phyloP scores from a whole-genome alignment of 2,797 vertebrate species.

The Erethizon dorsatum region DNA sequence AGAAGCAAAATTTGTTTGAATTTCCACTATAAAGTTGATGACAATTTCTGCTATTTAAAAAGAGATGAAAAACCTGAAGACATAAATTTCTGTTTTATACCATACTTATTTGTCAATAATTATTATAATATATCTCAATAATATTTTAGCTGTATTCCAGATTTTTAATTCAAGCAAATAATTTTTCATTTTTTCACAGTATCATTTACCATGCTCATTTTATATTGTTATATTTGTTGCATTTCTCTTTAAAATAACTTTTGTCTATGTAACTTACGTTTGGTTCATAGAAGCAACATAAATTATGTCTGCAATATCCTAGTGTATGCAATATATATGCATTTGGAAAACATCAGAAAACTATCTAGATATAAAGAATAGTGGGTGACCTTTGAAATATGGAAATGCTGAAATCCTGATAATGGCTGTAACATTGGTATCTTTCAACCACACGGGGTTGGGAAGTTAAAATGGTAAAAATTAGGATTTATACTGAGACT shows the following conservation, averaged over 20 bases:
- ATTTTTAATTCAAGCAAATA: neutral
- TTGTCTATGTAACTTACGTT: neutral
- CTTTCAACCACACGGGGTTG: neutral
- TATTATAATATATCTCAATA: neutral
- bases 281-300: neutral
- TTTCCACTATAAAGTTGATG: neutral
- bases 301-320: neutral
- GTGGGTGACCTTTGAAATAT: neutral
- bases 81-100: neutral
- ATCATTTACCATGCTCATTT: neutral
- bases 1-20: neutral
- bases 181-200: neutral
- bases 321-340: neutral
- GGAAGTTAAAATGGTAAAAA: neutral
- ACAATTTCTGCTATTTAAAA: neutral
- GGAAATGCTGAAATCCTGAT: neutral
- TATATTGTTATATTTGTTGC: neutral
- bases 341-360: neutral
- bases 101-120: neutral
- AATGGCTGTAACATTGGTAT: neutral
- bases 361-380: neutral
- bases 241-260: conserved; percentile 14
- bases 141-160: neutral
- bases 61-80: neutral
- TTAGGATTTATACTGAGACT: neutral